These are phyloP conservation scores for Brachionus koreanus DNA, from an alignment of 1,140 invertebrate species.

Conservation along the genomic window DNA sequence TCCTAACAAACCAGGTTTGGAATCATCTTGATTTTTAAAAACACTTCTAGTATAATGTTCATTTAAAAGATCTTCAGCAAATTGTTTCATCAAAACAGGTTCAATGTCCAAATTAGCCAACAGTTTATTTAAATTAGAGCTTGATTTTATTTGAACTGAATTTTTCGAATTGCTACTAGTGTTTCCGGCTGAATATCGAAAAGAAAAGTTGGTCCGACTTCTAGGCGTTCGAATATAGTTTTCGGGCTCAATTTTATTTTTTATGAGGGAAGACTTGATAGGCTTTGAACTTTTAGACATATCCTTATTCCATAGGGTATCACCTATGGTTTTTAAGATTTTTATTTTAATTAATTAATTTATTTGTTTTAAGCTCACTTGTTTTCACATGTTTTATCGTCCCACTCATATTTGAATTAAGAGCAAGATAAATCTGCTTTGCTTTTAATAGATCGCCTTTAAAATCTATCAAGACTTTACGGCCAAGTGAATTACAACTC, in stretches of 20 bases:
- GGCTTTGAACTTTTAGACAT: neutral
- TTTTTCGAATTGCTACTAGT: neutral
- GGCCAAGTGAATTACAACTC: neutral
- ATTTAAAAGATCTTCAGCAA: slow-evolving; percentile 17
- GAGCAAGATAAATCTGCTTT: neutral
- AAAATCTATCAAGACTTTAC: neutral
- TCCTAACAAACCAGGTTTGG: neutral
- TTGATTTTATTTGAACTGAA: neutral
- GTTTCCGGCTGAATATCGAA: neutral
- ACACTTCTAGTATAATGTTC: neutral
- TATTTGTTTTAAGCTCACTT: neutral
- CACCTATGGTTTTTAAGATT: neutral
- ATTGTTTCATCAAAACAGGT: neutral
- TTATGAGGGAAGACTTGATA: neutral
- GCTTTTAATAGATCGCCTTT: slow-evolving; percentile 40
- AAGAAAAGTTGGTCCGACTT: neutral
- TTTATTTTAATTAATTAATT: neutral
- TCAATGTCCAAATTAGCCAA: neutral
- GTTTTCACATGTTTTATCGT: slow-evolving; percentile 32
- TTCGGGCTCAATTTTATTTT: slow-evolving; percentile 10
- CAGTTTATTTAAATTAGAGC: neutral
- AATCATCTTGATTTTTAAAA: neutral
- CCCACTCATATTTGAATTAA: slow-evolving; percentile 8
- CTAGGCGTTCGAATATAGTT: neutral
- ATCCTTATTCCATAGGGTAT: neutral